Conservation (phyloP, 2,888 invertebrate genomes). For the Incurvaria masculella region DNA sequence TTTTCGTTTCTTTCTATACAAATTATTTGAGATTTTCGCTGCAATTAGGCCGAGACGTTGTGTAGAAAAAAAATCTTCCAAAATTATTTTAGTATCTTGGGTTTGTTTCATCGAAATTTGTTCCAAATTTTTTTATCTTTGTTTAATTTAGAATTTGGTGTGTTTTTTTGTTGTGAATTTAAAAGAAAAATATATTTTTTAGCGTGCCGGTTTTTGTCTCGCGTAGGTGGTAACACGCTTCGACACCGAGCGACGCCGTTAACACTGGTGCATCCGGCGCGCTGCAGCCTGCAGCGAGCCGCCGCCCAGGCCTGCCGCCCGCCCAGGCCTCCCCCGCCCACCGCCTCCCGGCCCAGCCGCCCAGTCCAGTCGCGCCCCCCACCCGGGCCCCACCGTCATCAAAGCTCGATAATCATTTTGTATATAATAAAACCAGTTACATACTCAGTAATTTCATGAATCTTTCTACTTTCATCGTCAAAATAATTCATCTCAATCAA, state of each 20-base stretch:
- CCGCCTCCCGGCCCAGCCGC: conserved; percentile 24
- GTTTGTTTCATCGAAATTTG: conserved; percentile 19
- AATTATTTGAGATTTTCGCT: conserved; percentile 21
- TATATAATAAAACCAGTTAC: conserved; percentile 41
- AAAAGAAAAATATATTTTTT: conserved; percentile 18
- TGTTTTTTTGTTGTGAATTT: conserved; percentile 18
- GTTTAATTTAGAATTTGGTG: conserved; percentile 17
- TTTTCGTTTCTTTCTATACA: conserved; percentile 41
- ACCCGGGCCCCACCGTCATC: conserved; percentile 43
- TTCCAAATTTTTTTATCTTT: conserved; percentile 11
- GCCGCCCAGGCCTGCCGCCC: conserved; percentile 20
- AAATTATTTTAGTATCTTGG: conserved; percentile 3
- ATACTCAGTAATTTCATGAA: too few relatives aligned
- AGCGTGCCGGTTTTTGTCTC: conserved; percentile 32
- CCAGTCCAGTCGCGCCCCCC: conserved; percentile 33
- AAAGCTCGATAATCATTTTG: conserved; percentile 57
- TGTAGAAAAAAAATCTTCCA: conserved; percentile 12
- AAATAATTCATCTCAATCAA: too few relatives aligned
- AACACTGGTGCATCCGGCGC: conserved; percentile 40
- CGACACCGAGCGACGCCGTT: conserved; percentile 46
- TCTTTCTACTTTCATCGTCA: too few relatives aligned
- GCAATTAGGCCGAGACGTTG: conserved; percentile 30
- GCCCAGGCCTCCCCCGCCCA: conserved; percentile 36
- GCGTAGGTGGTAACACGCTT: conserved; percentile 55
- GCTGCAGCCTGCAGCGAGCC: conserved; percentile 23